Conservation (phyloP, 2,113 vertebrate genomes). For the Heliornis fulica region DNA sequence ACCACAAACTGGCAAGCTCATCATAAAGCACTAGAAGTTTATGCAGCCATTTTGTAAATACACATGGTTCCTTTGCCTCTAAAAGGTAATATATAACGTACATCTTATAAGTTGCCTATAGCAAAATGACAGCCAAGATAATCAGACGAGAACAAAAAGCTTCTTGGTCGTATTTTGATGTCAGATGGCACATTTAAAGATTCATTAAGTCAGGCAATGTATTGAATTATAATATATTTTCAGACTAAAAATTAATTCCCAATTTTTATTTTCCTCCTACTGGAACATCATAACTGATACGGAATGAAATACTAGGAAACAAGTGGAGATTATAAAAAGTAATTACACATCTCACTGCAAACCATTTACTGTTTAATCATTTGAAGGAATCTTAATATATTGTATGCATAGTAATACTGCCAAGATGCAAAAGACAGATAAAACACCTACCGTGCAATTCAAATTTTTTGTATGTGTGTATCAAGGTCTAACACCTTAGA, state of each 20-base stretch:
- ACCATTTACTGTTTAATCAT: conserved; percentile 9
- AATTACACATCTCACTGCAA: conserved; percentile 20
- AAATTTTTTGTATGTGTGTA: not conserved
- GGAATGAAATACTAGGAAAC: not conserved
- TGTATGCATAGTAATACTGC: not conserved
- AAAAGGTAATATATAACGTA: not conserved
- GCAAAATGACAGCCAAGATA: not conserved
- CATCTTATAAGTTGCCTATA: conserved; percentile 3
- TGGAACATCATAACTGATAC: not conserved
- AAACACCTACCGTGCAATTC: not conserved
- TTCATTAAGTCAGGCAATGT: not conserved
- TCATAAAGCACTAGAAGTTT: not conserved
- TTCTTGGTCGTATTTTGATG: not conserved
- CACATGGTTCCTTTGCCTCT: not conserved
- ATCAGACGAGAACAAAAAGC: not conserved
- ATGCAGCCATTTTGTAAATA: conserved; percentile 23
- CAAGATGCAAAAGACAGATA: conserved; percentile 15
- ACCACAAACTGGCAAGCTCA: not conserved
- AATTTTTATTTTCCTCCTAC: not conserved
- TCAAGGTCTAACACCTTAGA: conserved; percentile 13
- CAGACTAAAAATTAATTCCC: not conserved
- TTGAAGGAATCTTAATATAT: not conserved
- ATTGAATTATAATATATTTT: not conserved
- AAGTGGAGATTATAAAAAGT: conserved; percentile 28
- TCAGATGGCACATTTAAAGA: not conserved